Evolutionary conservation across 2,113 vertebrate species (phyloP).

Genomic region (Paralichthys olivaceus): DNA sequence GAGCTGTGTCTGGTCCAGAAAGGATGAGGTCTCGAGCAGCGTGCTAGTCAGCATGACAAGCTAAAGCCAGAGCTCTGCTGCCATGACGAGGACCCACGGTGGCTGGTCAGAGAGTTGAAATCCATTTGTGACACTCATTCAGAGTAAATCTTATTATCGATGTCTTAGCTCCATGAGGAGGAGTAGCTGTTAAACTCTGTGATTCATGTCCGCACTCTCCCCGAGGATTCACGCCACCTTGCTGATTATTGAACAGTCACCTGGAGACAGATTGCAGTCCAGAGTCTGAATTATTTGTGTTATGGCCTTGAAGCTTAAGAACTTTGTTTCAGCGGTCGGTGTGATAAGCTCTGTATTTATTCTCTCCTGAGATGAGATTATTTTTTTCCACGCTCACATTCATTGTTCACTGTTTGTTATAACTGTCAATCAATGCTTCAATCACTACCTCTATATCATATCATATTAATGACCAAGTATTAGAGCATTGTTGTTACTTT

Average conservation of each 20-base stretch:
- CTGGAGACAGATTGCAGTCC: slow-evolving; percentile 32
- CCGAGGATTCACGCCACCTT: slow-evolving; percentile 16
- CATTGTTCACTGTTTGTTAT: slow-evolving; percentile 66
- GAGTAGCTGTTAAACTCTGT: slow-evolving; percentile 43
- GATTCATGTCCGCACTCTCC: slow-evolving; percentile 28
- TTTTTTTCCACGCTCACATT: slow-evolving; percentile 30
- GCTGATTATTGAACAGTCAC: slow-evolving; percentile 31
- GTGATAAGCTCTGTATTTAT: slow-evolving; percentile 73
- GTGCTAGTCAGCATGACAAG: slow-evolving; percentile 58
- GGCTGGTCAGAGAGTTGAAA: background rate
- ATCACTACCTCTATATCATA: slow-evolving; percentile 80
- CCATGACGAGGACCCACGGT: slow-evolving; percentile 25
- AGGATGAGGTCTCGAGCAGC: slow-evolving; percentile 46
- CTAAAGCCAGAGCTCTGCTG: slow-evolving; percentile 36
- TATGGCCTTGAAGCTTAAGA: slow-evolving; percentile 32
- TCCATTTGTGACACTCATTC: slow-evolving; percentile 39
- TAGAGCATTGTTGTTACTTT: slow-evolving; percentile 65
- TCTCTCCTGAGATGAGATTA: slow-evolving; percentile 50
- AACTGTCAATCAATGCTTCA: slow-evolving; percentile 70
- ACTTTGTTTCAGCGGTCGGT: slow-evolving; percentile 45
- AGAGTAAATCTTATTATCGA: slow-evolving; percentile 39
- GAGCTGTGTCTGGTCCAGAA: slow-evolving; percentile 53
- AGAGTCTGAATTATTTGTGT: slow-evolving; percentile 55
- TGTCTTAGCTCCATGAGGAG: slow-evolving; percentile 24
- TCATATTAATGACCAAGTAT: slow-evolving; percentile 71